Evolutionary conservation across 2,888 invertebrate species (phyloP).

Genomic region (Selenia dentaria): DNA sequence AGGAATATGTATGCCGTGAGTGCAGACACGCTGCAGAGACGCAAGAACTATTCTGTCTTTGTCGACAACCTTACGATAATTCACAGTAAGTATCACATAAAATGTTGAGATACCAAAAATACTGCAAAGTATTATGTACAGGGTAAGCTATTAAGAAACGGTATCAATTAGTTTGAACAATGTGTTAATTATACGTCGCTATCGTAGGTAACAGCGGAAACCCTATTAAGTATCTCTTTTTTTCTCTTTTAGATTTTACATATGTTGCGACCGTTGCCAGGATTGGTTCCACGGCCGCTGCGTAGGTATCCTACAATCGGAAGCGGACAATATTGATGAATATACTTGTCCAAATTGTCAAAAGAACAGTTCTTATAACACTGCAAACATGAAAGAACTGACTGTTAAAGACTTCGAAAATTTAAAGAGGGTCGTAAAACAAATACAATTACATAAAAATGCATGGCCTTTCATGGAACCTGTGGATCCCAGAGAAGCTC

Average conservation of each 20-base stretch:
- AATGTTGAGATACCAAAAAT: too few relatives aligned
- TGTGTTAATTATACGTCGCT: too few relatives aligned
- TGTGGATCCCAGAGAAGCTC: constrained; percentile 97
- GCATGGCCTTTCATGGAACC: constrained; percentile 99
- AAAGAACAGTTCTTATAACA: constrained; percentile 94
- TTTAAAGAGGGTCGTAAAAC: constrained; percentile 93
- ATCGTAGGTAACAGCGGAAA: too few relatives aligned
- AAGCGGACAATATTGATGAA: constrained; percentile 97
- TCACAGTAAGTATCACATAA: constrained; percentile 90
- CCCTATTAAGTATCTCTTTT: too few relatives aligned
- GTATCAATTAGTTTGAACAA: too few relatives aligned
- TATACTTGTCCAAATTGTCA: constrained; percentile 99
- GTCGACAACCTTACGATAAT: constrained; percentile 98
- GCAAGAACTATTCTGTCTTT: constrained; percentile 97
- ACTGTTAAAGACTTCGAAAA: constrained; percentile 92
- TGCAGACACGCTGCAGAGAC: constrained; percentile 94
- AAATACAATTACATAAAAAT: constrained; percentile 96
- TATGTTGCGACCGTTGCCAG: constrained; percentile 99
- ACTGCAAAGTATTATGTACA: too few relatives aligned
- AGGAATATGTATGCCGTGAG: constrained; percentile 95
- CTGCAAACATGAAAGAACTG: constrained; percentile 95
- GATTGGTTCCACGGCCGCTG: constrained; percentile 99
- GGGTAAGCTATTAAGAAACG: too few relatives aligned
- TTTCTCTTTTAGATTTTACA: constrained; percentile 92
- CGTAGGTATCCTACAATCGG: constrained; percentile 96